Percentiles rank a stretch among this genome's conserved stretches.
Evolutionary conservation across 1,140 invertebrate genomes (phyloP).

Genomic region (Holcopasites calliopsidis): DNA sequence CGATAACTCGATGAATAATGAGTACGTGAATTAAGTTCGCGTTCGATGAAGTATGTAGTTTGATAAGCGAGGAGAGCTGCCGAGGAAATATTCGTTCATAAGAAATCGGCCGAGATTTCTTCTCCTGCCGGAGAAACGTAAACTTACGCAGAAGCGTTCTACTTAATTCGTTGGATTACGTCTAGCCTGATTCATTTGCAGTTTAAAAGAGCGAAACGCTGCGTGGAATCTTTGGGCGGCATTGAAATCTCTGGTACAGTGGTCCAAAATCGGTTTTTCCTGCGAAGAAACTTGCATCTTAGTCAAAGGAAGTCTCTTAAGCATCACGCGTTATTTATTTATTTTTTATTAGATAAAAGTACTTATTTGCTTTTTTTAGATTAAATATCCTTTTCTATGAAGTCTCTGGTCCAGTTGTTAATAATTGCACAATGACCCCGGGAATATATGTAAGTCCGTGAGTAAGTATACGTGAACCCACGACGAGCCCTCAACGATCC

Average conservation of each 20-base stretch:
- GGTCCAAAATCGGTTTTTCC: constrained; percentile 2
- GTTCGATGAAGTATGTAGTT: neutral
- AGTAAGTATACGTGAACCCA: no score
- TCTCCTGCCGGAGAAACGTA: neutral
- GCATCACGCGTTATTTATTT: no score
- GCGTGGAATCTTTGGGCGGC: neutral
- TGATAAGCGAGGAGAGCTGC: no score
- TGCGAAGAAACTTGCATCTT: constrained; percentile 6
- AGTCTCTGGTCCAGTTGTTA: neutral
- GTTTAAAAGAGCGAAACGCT: neutral
- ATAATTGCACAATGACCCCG: neutral
- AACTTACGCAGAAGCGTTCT: neutral
- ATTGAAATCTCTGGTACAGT: neutral
- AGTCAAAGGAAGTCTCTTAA: neutral
- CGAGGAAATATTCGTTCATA: neutral
- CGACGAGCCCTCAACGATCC: neutral
- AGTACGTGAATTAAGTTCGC: constrained; percentile 10
- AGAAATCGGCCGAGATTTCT: constrained; percentile 11
- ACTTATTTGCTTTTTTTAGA: neutral
- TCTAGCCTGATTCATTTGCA: neutral
- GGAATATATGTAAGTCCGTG: neutral
- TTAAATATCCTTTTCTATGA: no score
- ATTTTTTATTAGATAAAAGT: neutral
- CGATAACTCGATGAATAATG: constrained; percentile 36
- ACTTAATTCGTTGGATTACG: neutral